These are phyloP conservation scores for Zenarchopterus dispar DNA, from an alignment of 2,797 vertebrate genomes.

Conservation along the genomic window DNA sequence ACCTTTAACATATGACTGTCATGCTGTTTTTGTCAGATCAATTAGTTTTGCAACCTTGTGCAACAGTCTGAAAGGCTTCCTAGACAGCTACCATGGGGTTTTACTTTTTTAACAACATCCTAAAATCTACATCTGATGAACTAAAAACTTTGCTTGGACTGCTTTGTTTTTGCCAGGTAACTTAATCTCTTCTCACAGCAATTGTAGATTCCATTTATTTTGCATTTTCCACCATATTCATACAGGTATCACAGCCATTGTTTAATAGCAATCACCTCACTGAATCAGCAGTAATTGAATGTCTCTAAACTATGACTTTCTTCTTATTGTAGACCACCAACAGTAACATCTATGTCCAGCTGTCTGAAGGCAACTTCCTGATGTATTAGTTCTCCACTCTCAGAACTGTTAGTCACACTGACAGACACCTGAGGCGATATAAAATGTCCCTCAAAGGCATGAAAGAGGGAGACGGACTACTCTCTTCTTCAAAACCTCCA, in stretches of 20 bases:
- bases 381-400: conserved; percentile 78
- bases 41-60: conserved; percentile 79
- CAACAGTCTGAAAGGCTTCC: conserved; percentile 53
- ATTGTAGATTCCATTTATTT: conserved; percentile 47
- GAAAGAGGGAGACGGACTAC: conserved; percentile 66
- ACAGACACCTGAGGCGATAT: conserved; percentile 80
- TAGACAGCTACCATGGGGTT: conserved; percentile 46
- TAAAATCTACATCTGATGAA: conserved; percentile 12
- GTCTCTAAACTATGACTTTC: conserved; percentile 55
- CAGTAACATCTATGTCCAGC: conserved; percentile 69
- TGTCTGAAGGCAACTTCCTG: conserved; percentile 74
- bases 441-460: conserved; percentile 81
- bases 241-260: conserved; percentile 55
- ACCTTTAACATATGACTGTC: conserved; percentile 69
- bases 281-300: conserved; percentile 62
- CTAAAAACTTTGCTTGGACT: conserved; percentile 28
- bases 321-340: conserved; percentile 65
- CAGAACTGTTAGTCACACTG: conserved; percentile 80
- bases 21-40: conserved; percentile 62
- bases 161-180: conserved; percentile 44
- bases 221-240: conserved; percentile 28
- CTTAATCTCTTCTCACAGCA: conserved; percentile 29
- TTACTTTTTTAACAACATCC: conserved; percentile 19
- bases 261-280: conserved; percentile 52
- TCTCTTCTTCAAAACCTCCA: conserved; percentile 75